These are phyloP conservation scores for Gobiocypris rarus DNA, from an alignment of 2,113 vertebrate species.

Conservation along the genomic window DNA sequence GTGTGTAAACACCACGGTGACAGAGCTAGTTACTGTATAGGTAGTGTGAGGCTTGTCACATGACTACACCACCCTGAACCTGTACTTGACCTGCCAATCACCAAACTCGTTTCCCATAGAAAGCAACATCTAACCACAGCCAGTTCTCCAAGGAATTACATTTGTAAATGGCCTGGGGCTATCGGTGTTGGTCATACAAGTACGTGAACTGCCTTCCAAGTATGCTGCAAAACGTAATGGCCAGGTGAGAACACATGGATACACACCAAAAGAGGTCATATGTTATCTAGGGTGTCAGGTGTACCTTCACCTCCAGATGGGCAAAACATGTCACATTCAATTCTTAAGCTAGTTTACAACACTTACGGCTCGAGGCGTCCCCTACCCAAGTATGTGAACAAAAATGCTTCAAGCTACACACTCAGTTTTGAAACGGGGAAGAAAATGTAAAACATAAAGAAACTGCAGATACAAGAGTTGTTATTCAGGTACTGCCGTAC, in stretches of 20 bases:
- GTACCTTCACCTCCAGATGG: background rate
- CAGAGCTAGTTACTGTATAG: background rate
- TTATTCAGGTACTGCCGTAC: background rate
- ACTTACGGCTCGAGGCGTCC: background rate
- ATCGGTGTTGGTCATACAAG: background rate
- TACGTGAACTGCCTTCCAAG: slow-evolving; percentile 3
- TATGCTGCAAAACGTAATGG: background rate
- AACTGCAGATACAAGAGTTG: background rate
- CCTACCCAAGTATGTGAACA: background rate
- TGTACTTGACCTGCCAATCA: background rate
- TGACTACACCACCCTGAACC: background rate
- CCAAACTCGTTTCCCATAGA: slow-evolving; percentile 47
- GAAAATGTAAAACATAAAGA: background rate
- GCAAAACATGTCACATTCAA: slow-evolving; percentile 7
- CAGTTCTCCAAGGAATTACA: background rate
- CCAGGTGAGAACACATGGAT: slow-evolving; percentile 4
- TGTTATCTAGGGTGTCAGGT: slow-evolving; percentile 20
- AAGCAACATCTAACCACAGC: slow-evolving; percentile 6
- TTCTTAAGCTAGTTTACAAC: slow-evolving; percentile 23
- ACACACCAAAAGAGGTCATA: background rate
- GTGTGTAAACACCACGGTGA: background rate
- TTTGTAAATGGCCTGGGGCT: background rate
- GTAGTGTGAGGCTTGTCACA: slow-evolving; percentile 12
- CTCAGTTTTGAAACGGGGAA: background rate
- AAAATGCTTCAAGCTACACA: background rate